Percentiles rank a stretch among this genome's conserved stretches.
These are phyloP conservation scores for Sanderia malayensis DNA, from an alignment of 30 jellyfish, hydroid and myxozoan species.

Conservation along the genomic window DNA sequence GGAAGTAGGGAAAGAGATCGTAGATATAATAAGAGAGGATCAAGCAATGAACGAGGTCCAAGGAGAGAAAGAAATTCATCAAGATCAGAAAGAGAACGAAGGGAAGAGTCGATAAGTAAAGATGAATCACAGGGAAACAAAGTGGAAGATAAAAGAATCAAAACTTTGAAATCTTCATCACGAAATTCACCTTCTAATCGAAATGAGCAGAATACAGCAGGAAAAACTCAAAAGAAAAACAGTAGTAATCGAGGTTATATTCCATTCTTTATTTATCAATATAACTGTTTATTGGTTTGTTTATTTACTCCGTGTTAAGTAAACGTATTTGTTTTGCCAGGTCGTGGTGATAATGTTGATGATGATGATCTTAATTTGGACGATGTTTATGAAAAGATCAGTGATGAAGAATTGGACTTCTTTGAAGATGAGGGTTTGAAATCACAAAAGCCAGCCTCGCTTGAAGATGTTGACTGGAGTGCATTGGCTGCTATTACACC, in stretches of 20 bases:
- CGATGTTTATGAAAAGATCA: slow-evolving; percentile 87
- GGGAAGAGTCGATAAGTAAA: slow-evolving; percentile 34
- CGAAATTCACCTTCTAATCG: slow-evolving; percentile 54
- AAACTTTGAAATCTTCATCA: slow-evolving; percentile 28
- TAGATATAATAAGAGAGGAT: slow-evolving; percentile 27
- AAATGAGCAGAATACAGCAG: slow-evolving; percentile 52
- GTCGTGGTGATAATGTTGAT: slow-evolving; percentile 52
- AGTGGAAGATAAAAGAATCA: slow-evolving; percentile 51
- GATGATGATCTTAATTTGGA: slow-evolving; percentile 50
- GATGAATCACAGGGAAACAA: slow-evolving; percentile 39
- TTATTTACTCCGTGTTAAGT: no score
- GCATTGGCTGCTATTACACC: slow-evolving; percentile 77
- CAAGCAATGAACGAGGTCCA: slow-evolving; percentile 48
- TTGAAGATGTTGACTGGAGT: slow-evolving; percentile 90
- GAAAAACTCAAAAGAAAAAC: slow-evolving; percentile 38
- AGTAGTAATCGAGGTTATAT: slow-evolving; percentile 7
- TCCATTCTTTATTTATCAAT: no score
- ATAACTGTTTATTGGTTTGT: no score
- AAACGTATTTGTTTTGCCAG: no score
- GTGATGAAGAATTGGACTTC: slow-evolving; percentile 91
- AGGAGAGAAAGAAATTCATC: slow-evolving; percentile 32
- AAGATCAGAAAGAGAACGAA: slow-evolving; percentile 23
- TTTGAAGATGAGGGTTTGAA: slow-evolving; percentile 76
- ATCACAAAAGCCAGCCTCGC: slow-evolving; percentile 73
- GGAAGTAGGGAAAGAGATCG: slow-evolving; percentile 56